A percentile compares a stretch with the other conserved stretches of the same genome.
phyloP scores from a whole-genome alignment of 2,113 vertebrate species.

The Serilophus lunatus region DNA sequence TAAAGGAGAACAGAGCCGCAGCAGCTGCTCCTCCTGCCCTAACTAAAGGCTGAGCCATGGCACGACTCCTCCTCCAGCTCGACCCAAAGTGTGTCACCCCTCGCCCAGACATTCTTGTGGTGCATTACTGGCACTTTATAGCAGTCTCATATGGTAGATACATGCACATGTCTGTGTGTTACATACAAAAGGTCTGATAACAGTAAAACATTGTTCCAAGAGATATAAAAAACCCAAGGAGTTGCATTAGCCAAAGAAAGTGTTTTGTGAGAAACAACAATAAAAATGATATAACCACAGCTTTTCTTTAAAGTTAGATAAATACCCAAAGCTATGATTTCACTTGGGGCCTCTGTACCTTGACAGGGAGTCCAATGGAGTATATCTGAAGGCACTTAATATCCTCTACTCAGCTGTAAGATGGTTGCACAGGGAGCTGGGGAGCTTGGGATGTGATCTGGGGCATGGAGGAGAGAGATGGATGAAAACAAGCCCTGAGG shows the following conservation, averaged over 20 bases:
- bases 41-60: not conserved
- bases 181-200: slow-evolving; percentile 77
- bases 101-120: slow-evolving; percentile 16
- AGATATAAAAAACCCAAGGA: slow-evolving; percentile 71
- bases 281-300: slow-evolving; percentile 80
- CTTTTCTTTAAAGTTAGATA: slow-evolving; percentile 67
- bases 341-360: slow-evolving; percentile 66
- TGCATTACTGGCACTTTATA: slow-evolving; percentile 73
- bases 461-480: slow-evolving; percentile 56
- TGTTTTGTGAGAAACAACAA: slow-evolving; percentile 73
- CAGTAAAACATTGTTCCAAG: slow-evolving; percentile 67
- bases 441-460: slow-evolving; percentile 61
- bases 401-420: slow-evolving; percentile 67
- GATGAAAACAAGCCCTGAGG: slow-evolving; percentile 62
- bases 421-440: slow-evolving; percentile 69
- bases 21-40: slow-evolving; percentile 18
- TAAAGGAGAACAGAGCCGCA: slow-evolving; percentile 6
- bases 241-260: slow-evolving; percentile 76
- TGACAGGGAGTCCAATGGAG: slow-evolving; percentile 69
- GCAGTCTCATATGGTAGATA: slow-evolving; percentile 70
- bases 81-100: not conserved
- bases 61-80: not conserved
- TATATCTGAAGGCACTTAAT: slow-evolving; percentile 93
- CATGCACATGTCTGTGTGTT: slow-evolving; percentile 71
- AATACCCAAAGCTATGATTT: slow-evolving; percentile 63